Base-by-base conservation (phyloP, 2,797 vertebrate genomes). In the Hipposideros larvatus region DNA sequence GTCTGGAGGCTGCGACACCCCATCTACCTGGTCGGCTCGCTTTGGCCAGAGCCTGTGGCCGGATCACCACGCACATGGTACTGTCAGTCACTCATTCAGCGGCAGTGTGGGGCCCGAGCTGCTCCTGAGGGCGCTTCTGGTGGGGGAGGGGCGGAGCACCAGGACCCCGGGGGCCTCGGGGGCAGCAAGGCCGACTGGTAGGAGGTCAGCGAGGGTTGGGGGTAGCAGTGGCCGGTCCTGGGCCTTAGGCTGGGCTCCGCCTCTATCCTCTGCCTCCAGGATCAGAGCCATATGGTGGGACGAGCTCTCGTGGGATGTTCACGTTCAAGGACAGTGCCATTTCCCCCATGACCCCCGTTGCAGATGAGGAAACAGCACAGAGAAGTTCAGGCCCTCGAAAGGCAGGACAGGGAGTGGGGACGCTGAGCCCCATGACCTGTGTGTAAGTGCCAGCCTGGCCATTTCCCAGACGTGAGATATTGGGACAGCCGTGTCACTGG, bases 51-150 rank as follows among this genome's bases (percentile, higher is more conserved):
- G 43, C 78, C 75, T 31, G 57, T 0, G 26, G 34, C 71, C 71
- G 0, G 0, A 18, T 63, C 51, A 4, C 31, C 31, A 0, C 0
- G 13, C 2, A 8, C 46, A 1, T 8, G 8, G 26, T 3, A 0
- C 48, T 28, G 34, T 9, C 0, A 0, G 46, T 11, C 55, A 31
- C 28, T 53, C 9, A 3, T 57, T 57, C n/a, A 6, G 4, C 19
- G 4, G 34, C 1, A 1, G 37, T 18, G 11, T 14, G 3, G 78
- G 19, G 31, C 68, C 63, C 7, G 18, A 59, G 43, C 11, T 61
- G 51, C 66, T 70, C 34, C 19, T 0, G 10, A 46, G 66, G 53
- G 61, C 1, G 0, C n/a, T 16, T 31, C 71, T 11, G 65, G 70
- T 18, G 15, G n/a, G 55, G 84, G 66, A 28, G 57, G 46, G 8